Conservation (phyloP, 2,797 vertebrate genomes). For the Gallirallus australis region DNA sequence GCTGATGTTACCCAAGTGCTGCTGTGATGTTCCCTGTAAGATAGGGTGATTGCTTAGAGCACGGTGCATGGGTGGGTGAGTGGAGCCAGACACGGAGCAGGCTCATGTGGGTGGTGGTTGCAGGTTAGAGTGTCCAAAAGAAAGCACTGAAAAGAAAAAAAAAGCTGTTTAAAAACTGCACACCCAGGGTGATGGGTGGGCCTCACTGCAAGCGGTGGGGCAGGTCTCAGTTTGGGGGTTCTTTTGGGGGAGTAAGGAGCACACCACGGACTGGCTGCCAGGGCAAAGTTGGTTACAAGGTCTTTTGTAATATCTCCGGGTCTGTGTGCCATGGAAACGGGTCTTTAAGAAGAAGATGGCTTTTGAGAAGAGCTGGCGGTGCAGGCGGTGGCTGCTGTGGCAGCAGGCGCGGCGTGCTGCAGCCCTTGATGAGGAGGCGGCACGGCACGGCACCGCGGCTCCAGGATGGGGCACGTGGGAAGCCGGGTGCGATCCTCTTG, state of each 20-base stretch:
- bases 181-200: accelerated
- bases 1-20: accelerated
- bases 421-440: not conserved
- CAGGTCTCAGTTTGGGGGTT: accelerated
- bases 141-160: not conserved
- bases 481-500: accelerated
- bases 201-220: accelerated
- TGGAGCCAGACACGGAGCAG: accelerated
- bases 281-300: accelerated
- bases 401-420: accelerated
- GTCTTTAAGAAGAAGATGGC: not conserved
- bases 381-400: not conserved
- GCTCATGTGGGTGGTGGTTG: not conserved
- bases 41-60: accelerated
- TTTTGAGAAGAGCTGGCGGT: not conserved
- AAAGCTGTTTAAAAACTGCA: not conserved
- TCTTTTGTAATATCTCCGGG: too few relatives aligned
- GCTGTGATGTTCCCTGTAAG: not conserved
- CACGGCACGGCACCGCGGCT: accelerated
- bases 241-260: not conserved
- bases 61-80: accelerated
- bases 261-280: not conserved
- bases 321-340: not conserved
- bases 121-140: not conserved
- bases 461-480: accelerated